Conservation (phyloP, 2,888 invertebrate species). For the Xanthostigma xanthostigma region DNA sequence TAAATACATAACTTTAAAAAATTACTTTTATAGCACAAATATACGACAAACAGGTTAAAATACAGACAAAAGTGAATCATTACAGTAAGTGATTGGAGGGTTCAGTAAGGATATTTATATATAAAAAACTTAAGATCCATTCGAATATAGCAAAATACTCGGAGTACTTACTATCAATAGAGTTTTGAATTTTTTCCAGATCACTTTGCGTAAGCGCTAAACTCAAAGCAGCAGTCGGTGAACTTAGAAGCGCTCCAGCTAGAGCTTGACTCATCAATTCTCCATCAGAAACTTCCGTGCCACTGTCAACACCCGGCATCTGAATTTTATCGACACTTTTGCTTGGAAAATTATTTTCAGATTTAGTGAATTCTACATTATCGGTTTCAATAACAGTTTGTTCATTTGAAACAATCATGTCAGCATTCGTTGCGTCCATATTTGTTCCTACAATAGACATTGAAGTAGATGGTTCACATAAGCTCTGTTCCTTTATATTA, state of each 20-base stretch:
- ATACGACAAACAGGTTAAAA: too few relatives aligned
- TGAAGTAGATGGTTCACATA: not conserved
- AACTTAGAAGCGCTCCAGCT: constrained; percentile 2
- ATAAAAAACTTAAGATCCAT: constrained; percentile 2
- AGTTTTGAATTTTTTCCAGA: constrained; percentile 5
- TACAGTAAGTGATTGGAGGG: too few relatives aligned
- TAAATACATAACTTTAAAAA: too few relatives aligned
- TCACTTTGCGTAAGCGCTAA: constrained; percentile 4
- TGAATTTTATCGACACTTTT: not conserved
- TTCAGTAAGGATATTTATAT: too few relatives aligned
- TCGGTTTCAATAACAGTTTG: too few relatives aligned
- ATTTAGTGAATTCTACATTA: too few relatives aligned
- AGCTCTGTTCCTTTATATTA: not conserved
- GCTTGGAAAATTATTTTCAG: too few relatives aligned
- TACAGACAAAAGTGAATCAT: too few relatives aligned
- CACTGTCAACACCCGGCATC: not conserved
- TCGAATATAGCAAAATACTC: constrained; percentile 5
- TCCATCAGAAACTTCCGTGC: constrained; percentile 3
- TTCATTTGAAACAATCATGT: too few relatives aligned
- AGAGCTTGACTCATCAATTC: constrained; percentile 4
- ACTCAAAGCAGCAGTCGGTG: not conserved
- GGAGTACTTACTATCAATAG: constrained; percentile 7
- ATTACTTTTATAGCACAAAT: too few relatives aligned
- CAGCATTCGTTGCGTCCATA: too few relatives aligned
- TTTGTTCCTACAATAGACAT: too few relatives aligned